Percentiles rank a stretch among this genome's conserved stretches.
These are phyloP conservation scores for Bubalus kerabau DNA, from an alignment of 2,113 vertebrate genomes.

Conservation along the genomic window DNA sequence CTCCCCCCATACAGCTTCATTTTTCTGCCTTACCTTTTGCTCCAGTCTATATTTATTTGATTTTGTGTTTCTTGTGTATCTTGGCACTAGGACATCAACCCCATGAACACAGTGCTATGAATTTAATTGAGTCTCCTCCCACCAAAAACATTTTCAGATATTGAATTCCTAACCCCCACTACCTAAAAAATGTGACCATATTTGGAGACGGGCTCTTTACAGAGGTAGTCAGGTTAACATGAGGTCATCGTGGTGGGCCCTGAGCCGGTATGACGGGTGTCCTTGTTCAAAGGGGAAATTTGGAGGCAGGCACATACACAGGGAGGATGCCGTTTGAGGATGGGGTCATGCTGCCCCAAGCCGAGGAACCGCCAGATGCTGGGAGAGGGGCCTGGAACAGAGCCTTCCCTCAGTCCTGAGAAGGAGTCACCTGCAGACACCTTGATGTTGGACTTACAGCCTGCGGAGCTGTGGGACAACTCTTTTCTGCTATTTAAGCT, in stretches of 20 bases:
- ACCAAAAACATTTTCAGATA: neutral
- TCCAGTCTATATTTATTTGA: neutral
- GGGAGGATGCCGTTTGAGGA: neutral
- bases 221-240: neutral
- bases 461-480: neutral
- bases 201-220: neutral
- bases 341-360: rapidly evolving
- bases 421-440: neutral
- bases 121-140: neutral
- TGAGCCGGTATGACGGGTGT: neutral
- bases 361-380: neutral
- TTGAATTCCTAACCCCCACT: neutral
- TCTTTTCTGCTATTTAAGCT: neutral
- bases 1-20: neutral
- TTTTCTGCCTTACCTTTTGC: neutral
- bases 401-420: neutral
- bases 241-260: neutral
- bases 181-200: neutral
- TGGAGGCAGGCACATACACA: neutral
- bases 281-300: neutral
- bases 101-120: neutral
- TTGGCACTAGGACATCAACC: neutral
- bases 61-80: neutral
- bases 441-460: neutral
- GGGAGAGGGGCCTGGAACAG: neutral